These are phyloP conservation scores for Collichthys lucidus DNA, from an alignment of 2,113 vertebrate genomes.

Conservation along the genomic window DNA sequence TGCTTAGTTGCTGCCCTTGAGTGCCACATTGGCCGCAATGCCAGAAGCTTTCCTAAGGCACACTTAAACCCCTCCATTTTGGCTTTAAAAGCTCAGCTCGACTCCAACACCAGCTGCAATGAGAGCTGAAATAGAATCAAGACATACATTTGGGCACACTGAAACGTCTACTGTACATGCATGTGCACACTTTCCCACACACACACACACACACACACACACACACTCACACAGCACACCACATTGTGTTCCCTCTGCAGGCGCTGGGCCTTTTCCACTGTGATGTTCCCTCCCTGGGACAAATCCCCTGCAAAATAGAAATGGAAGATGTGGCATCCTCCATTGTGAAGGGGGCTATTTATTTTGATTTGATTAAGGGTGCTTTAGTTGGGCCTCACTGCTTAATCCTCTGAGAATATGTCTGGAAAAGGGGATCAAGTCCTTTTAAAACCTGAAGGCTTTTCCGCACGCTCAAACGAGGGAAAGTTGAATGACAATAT, in stretches of 20 bases:
- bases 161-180: slow-evolving; percentile 30
- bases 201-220: slow-evolving; percentile 10
- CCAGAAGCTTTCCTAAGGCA: slow-evolving; percentile 76
- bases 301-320: slow-evolving; percentile 77
- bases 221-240: slow-evolving; percentile 1
- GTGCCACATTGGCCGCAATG: slow-evolving; percentile 60
- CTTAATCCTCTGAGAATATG: slow-evolving; percentile 85
- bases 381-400: slow-evolving; percentile 79
- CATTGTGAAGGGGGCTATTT: slow-evolving; percentile 81
- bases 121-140: slow-evolving; percentile 51
- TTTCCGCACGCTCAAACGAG: slow-evolving; percentile 71
- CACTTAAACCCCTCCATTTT: slow-evolving; percentile 79
- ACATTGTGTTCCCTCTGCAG: slow-evolving; percentile 46
- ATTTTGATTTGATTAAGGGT: slow-evolving; percentile 86
- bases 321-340: slow-evolving; percentile 75
- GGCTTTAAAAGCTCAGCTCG: slow-evolving; percentile 64
- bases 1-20: slow-evolving; percentile 76
- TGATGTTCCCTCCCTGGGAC: slow-evolving; percentile 67
- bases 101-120: slow-evolving; percentile 62
- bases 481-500: slow-evolving; percentile 78
- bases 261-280: slow-evolving; percentile 55
- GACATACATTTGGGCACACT: slow-evolving; percentile 40
- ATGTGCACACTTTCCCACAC: neutral
- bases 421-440: slow-evolving; percentile 87
- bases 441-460: slow-evolving; percentile 83